phyloP scores from a whole-genome alignment of 2,113 vertebrate genomes.

The Rhadina sibilatrix region DNA sequence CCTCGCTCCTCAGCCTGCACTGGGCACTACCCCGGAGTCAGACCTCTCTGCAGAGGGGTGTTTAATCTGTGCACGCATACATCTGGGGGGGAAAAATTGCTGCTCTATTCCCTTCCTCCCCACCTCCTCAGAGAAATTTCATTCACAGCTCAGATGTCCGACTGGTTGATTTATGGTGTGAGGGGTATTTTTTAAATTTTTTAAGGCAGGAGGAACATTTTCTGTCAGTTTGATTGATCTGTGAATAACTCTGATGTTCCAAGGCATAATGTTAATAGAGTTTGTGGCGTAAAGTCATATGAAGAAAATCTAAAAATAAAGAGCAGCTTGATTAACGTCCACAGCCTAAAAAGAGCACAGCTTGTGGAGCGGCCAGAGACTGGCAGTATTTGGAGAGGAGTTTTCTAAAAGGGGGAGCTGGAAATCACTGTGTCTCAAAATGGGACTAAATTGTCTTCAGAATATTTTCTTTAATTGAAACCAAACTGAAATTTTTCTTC shows the following conservation, averaged over 20 bases:
- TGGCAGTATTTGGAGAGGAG: neutral
- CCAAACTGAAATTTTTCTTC: neutral
- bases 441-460: neutral
- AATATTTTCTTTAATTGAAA: constrained; percentile 22
- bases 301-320: constrained; percentile 56
- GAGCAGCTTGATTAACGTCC: constrained; percentile 36
- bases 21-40: constrained; percentile 4
- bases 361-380: neutral
- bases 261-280: constrained; percentile 48
- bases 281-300: neutral
- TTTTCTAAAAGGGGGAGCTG: neutral
- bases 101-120: neutral
- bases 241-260: constrained; percentile 55
- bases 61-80: neutral
- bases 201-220: neutral
- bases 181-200: neutral
- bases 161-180: neutral
- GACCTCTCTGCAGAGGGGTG: neutral
- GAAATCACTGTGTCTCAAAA: neutral
- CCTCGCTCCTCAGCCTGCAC: neutral
- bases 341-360: neutral
- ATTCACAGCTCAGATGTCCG: neutral
- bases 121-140: neutral
- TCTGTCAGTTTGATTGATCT: constrained; percentile 49
- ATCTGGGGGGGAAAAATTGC: neutral